Conservation (phyloP, 1,140 invertebrate species). For the Megalopta genalis region DNA sequence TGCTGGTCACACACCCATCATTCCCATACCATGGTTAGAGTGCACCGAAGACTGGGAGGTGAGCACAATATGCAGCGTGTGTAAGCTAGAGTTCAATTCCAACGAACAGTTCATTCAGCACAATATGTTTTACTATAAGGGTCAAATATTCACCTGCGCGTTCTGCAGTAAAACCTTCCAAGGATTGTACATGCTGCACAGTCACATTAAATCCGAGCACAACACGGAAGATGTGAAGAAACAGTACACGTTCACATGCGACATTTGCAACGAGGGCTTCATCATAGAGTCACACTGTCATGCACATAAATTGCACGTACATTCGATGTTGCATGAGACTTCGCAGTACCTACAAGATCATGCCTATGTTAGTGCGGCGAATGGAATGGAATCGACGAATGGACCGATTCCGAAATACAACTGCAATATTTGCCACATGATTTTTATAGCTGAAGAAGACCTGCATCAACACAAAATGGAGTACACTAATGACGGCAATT, state of each 20-base stretch:
- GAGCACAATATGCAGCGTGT: constrained; percentile 42
- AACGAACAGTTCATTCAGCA: constrained; percentile 52
- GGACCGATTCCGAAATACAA: neutral
- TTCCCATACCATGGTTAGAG: rapidly evolving
- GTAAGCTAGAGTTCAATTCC: constrained; percentile 61
- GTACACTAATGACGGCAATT: constrained; percentile 60
- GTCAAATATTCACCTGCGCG: constrained; percentile 41
- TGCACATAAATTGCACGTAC: constrained; percentile 66
- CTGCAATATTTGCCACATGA: constrained; percentile 57
- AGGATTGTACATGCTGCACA: constrained; percentile 59
- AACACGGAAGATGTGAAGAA: constrained; percentile 20
- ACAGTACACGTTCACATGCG: constrained; percentile 50
- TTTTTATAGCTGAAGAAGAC: constrained; percentile 35
- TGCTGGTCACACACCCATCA: neutral
- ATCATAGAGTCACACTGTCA: constrained; percentile 54
- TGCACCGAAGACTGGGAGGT: rapidly evolving
- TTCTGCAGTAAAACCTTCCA: constrained; percentile 55
- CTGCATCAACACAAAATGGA: constrained; percentile 53
- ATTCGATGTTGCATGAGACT: neutral
- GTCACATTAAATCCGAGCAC: constrained; percentile 65
- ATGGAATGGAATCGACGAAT: rapidly evolving
- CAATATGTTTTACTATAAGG: constrained; percentile 57
- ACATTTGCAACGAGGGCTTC: constrained; percentile 65
- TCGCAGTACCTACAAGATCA: neutral
- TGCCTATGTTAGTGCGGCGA: neutral